Evolutionary conservation across 2,888 invertebrate genomes (phyloP).

Genomic region (Orgyia antiqua): DNA sequence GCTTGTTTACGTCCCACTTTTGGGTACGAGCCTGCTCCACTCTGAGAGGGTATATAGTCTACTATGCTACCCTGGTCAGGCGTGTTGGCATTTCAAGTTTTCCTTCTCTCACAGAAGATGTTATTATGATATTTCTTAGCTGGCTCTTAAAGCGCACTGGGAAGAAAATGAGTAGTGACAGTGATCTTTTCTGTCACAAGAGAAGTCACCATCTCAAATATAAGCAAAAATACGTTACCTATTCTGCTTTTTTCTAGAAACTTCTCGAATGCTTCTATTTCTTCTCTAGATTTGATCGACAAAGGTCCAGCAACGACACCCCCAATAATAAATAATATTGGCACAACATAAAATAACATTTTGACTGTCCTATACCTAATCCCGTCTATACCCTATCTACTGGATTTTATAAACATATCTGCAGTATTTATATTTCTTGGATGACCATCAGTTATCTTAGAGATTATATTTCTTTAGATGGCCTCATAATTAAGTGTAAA

Average conservation of each 20-base stretch:
- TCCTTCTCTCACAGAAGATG: too few species aligned
- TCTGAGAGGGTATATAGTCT: too few species aligned
- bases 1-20: too few species aligned
- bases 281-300: constrained; percentile 28
- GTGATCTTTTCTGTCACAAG: too few species aligned
- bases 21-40: too few species aligned
- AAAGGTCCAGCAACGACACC: constrained; percentile 30
- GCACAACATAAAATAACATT: constrained; percentile 22
- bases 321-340: constrained; percentile 29
- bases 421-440: neutral
- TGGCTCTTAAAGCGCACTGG: too few species aligned
- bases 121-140: too few species aligned
- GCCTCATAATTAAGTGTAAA: neutral
- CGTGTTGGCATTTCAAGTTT: too few species aligned
- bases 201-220: too few species aligned
- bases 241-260: constrained; percentile 37
- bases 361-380: neutral
- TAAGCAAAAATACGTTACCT: constrained; percentile 24
- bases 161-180: too few species aligned
- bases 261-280: constrained; percentile 37
- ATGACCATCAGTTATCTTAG: neutral
- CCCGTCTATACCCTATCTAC: too few species aligned
- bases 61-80: too few species aligned
- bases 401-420: neutral
- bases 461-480: neutral